Base-by-base conservation (phyloP, 2,888 invertebrate genomes). In the Diploptera punctata region DNA sequence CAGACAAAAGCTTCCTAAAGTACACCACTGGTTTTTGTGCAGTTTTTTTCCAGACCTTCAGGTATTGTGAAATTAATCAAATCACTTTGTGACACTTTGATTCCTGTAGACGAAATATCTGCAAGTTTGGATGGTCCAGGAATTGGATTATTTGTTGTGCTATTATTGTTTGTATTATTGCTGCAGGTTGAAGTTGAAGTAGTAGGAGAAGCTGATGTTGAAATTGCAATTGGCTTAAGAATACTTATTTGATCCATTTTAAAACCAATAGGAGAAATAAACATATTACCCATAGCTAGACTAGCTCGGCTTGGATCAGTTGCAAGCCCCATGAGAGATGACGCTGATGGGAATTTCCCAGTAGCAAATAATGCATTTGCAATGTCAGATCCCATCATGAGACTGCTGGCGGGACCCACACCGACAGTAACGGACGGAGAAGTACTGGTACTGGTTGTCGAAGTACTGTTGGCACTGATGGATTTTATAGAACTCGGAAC, bases 221-320 rank as follows among this genome's bases (percentile, higher is more conserved):
- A 88, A 9, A 84, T 85, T 1, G 88, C 87, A 47, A 89, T 81
- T 1, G 89, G 89, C 80, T 89, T 89, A 74, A 90, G 81, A 54
- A 85, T 78, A 68, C 77, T 77, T 9, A 87, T 79, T 47, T 86
- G 83, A 79, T 90, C 89, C 85, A 92, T 90, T 83, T 92, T 92
- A 76, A 92, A 86, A 73, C 91, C 81, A 43, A 91, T 90, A 19
- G 92, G 92, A 7, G 92, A 89, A 77, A 93, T 85, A 76, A 93
- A 94, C 86, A 93, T 91, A 79, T 93, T 93, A 38, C 65, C 47
- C 60, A 73, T 70, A 38, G 70, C 52, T n/a, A 70, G 38, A 52
- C 70, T 68, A 26, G 73, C 67, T 43, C 76, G 72, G 5, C 60
- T 31, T 16, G 68, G 52, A 7, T 72, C 72, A 3, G 67, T 33